Base-by-base conservation (phyloP, 2,797 vertebrate genomes). In the Pipistrellus pygmaeus region DNA sequence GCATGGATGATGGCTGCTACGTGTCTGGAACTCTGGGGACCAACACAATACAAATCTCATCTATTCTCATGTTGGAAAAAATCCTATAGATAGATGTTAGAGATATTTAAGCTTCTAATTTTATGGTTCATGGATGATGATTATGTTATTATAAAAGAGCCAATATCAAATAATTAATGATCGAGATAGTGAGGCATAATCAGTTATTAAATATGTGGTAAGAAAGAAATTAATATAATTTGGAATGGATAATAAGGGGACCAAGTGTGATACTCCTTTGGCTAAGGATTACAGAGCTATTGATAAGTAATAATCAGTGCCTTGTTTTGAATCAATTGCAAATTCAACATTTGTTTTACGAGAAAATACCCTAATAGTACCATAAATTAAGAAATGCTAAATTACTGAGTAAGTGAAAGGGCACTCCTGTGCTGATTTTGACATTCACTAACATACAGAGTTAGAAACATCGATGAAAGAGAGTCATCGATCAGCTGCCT, bases 381-480 rank as follows among this genome's bases (percentile, higher is more conserved):
- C 18, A 3, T 13, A 23, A 83, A 35, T 73, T 20, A 62, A 32
- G 60, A 57, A 80, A 51, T 73, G 46, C 15, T 25, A 46, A 21
- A 12, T 53, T 57, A 44, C 17, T 51, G 72, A 76, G 11, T 53
- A 7, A 23, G 10, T 41, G 15, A 60, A 60, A 51, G 35, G 30
- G 13, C 5, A 0, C 25, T 35, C 9, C n/a, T 10, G 0, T 0
- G 0, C n/a, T 3, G n/a, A 23, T 21, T 2, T 13, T 64, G 17
- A 23, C 23, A 0, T 68, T 35, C 35, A 35, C 35, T 35, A 35
- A 35, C 35, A 35, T 35, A 35, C 35, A 35, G 35, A 35, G 35
- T 35, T 35, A 35, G 35, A 35, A 35, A 35, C 35, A 35, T 35
- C 35, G 4, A 35, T 35, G 35, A 35, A 35, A 35, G 35, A 35